Evolutionary conservation across 2,888 invertebrate species (phyloP).

Genomic region (Resseliella maxima): DNA sequence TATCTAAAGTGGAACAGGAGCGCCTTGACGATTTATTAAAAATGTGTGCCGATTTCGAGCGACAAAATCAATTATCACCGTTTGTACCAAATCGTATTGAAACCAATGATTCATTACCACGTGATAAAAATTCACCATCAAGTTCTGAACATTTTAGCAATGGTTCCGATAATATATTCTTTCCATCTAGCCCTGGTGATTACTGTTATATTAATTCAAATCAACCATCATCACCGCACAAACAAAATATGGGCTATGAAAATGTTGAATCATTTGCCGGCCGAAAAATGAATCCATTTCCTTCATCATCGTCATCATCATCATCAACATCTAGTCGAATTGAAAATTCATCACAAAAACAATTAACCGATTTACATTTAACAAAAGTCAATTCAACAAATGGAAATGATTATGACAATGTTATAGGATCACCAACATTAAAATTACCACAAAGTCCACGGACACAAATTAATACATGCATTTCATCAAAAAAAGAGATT

Average conservation of each 20-base stretch:
- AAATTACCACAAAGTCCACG: slow-evolving; percentile 68
- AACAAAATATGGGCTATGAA: slow-evolving; percentile 68
- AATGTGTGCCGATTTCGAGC: slow-evolving; percentile 94
- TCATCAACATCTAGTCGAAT: slow-evolving; percentile 55
- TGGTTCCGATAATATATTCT: slow-evolving; percentile 57
- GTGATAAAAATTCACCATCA: slow-evolving; percentile 68
- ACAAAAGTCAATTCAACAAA: slow-evolving; percentile 10
- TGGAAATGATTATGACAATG: slow-evolving; percentile 75
- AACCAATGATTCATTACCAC: slow-evolving; percentile 88
- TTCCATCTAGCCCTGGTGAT: slow-evolving; percentile 55
- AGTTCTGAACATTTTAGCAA: slow-evolving; percentile 61
- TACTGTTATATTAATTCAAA: slow-evolving; percentile 59
- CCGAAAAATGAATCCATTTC: slow-evolving; percentile 3
- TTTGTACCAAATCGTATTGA: slow-evolving; percentile 77
- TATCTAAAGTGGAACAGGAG: slow-evolving; percentile 78
- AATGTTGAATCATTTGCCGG: slow-evolving; percentile 67
- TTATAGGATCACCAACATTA: slow-evolving; percentile 66
- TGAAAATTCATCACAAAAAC: not conserved
- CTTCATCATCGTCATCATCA: slow-evolving; percentile 41
- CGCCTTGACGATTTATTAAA: slow-evolving; percentile 91
- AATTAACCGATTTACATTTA: slow-evolving; percentile 63
- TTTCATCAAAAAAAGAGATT: slow-evolving; percentile 69
- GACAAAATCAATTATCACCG: slow-evolving; percentile 71
- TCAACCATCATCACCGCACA: slow-evolving; percentile 59
- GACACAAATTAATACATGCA: slow-evolving; percentile 70